phyloP scores from a whole-genome alignment of 2,113 vertebrate genomes.

The Rattus norvegicus region DNA sequence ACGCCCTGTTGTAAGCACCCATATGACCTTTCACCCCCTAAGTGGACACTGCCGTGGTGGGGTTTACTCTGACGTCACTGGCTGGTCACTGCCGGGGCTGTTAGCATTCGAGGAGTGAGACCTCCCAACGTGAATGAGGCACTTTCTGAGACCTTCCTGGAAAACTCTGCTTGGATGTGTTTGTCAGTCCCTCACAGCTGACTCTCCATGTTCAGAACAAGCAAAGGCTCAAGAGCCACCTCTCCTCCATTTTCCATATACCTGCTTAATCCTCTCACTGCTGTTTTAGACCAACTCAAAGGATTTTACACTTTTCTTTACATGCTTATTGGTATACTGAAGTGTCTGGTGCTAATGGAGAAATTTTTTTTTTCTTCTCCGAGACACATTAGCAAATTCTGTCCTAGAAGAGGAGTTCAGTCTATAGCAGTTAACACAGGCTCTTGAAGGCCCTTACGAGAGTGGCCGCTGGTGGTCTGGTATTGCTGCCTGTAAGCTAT shows the following conservation, averaged over 20 bases:
- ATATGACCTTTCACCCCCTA: fast-evolving
- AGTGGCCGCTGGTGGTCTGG: neutral
- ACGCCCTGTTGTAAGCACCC: neutral
- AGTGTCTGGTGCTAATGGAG: neutral
- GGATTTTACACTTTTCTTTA: neutral
- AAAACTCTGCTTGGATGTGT: neutral
- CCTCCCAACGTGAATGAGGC: neutral
- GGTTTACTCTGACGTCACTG: neutral
- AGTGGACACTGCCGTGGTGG: neutral
- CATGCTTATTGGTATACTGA: neutral
- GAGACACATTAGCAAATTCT: neutral
- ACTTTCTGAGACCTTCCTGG: neutral
- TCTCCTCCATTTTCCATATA: neutral
- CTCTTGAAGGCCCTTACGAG: neutral
- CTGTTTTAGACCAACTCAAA: neutral
- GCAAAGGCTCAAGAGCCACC: neutral
- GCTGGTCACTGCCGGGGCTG: slow-evolving; percentile 53
- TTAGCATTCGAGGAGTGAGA: neutral
- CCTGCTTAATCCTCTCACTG: no score
- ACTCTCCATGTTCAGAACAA: neutral
- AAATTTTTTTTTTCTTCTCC: neutral
- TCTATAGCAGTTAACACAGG: neutral
- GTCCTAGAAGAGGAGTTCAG: neutral
- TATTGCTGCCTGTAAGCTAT: neutral
- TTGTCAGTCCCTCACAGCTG: neutral